Conservation (phyloP, 1,140 invertebrate genomes). For the Cotesia vestalis region DNA sequence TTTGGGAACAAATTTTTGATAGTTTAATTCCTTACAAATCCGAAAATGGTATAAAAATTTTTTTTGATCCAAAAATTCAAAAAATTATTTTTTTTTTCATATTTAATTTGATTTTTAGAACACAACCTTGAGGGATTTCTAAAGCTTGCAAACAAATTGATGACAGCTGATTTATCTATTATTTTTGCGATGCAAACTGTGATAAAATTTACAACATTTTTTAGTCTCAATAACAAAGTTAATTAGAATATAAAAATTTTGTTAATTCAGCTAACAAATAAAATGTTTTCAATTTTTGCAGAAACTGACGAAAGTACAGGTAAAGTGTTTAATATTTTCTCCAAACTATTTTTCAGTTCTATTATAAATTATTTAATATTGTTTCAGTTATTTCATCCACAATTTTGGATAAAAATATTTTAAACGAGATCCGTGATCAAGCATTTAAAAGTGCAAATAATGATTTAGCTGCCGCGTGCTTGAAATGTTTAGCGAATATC, state of each 20-base stretch:
- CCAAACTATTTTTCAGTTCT: too few relatives aligned
- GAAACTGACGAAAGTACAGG: neutral
- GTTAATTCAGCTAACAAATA: neutral
- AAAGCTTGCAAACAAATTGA: neutral
- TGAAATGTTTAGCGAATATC: conserved; percentile 1
- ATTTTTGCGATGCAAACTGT: neutral
- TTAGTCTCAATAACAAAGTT: neutral
- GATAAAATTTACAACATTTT: neutral
- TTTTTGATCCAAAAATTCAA: neutral
- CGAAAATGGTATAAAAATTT: too few relatives aligned
- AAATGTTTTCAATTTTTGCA: neutral
- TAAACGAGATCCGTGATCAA: neutral
- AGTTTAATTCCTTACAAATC: neutral
- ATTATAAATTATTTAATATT: neutral
- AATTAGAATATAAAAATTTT: neutral
- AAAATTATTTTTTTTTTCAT: neutral
- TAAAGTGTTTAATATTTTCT: neutral
- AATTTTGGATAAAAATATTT: neutral
- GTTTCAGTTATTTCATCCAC: neutral
- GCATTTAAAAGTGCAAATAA: neutral
- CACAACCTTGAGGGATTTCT: neutral
- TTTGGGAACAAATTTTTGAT: neutral
- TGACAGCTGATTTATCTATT: neutral
- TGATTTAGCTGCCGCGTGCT: neutral
- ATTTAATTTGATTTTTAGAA: conserved; percentile 1